Conservation (phyloP, 2,888 invertebrate genomes). For the Agapostemon virescens region DNA sequence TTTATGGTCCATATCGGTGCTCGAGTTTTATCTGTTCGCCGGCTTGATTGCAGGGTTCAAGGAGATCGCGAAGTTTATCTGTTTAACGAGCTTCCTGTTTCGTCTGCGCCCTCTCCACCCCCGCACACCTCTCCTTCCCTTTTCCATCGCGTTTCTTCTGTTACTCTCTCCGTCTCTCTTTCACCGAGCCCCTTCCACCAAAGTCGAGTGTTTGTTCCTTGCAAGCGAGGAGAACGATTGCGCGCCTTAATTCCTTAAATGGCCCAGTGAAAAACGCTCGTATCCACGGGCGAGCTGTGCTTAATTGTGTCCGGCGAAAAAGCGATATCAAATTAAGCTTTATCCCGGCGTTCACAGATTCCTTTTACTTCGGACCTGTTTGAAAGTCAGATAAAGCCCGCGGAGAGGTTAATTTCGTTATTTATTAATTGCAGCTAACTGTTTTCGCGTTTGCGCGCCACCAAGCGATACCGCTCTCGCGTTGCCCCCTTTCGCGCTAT, state of each 20-base stretch:
- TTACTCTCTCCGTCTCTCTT: background rate
- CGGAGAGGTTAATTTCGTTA: background rate
- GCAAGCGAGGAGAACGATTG: conserved; percentile 30
- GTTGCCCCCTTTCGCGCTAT: background rate
- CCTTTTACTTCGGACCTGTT: background rate
- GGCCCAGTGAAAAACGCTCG: conserved; percentile 34
- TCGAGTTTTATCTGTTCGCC: conserved; percentile 37
- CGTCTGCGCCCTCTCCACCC: conserved; percentile 3
- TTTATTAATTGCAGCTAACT: background rate
- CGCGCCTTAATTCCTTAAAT: conserved; percentile 44
- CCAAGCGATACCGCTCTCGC: background rate
- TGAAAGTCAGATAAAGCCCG: background rate
- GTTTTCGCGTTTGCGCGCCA: background rate
- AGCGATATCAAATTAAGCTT: conserved; percentile 14
- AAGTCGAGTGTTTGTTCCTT: conserved; percentile 33
- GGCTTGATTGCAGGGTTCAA: conserved; percentile 33
- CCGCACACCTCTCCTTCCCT: background rate
- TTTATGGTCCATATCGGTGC: conserved; percentile 42
- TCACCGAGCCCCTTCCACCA: background rate
- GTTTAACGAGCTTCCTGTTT: conserved; percentile 52
- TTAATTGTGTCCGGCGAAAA: conserved; percentile 32
- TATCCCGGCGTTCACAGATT: background rate
- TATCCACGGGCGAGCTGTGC: conserved; percentile 9
- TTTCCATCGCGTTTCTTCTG: no score
- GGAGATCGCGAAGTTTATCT: conserved; percentile 45